Evolutionary conservation across 1,140 invertebrate species (phyloP).

Genomic region (Pemphigus obesinymphae): DNA sequence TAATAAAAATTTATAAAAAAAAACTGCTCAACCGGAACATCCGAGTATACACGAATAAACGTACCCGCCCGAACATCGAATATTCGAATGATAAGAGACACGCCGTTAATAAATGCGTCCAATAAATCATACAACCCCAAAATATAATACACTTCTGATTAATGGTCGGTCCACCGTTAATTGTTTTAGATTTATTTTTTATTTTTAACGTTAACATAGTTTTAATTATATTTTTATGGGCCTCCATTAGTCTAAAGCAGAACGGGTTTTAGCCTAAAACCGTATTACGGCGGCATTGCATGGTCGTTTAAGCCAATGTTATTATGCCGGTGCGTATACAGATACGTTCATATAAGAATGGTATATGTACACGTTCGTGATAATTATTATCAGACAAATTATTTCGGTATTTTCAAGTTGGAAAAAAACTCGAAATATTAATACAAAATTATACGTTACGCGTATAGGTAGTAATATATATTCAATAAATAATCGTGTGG

Average conservation of each 20-base stretch:
- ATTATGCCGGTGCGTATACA: not conserved
- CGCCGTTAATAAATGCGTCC: not conserved
- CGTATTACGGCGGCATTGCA: not conserved
- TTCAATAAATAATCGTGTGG: constrained; percentile 1
- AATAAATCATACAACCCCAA: constrained; percentile 6
- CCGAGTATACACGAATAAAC: too few species aligned
- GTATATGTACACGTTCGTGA: not conserved
- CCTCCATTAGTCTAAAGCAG: not conserved
- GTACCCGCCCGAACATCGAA: not conserved
- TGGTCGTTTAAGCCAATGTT: not conserved
- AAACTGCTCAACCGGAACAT: not conserved
- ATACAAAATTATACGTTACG: not conserved
- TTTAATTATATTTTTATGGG: not conserved
- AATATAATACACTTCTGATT: not conserved
- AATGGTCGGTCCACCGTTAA: not conserved
- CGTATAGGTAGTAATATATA: not conserved
- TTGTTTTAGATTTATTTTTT: not conserved
- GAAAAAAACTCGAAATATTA: not conserved
- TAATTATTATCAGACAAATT: not conserved
- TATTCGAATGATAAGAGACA: not conserved
- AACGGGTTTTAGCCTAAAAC: not conserved
- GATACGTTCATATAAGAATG: too few species aligned
- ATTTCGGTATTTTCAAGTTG: not conserved
- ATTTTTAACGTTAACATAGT: not conserved
- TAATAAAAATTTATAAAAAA: not conserved